These are phyloP conservation scores for Cyclophora punctaria DNA, from an alignment of 2,888 invertebrate genomes.

Conservation along the genomic window DNA sequence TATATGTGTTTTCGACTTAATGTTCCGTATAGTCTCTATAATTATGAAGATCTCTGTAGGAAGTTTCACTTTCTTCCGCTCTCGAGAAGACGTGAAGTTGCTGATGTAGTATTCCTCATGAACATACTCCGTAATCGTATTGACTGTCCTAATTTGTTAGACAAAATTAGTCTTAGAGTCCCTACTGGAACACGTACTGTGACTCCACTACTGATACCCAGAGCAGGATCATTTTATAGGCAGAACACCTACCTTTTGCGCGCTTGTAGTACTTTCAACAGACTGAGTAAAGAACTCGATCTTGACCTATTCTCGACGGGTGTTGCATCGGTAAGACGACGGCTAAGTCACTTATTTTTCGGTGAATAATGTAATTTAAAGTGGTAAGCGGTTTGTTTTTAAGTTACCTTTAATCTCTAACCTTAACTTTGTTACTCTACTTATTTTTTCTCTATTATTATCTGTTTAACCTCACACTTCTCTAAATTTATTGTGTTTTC, in stretches of 20 bases:
- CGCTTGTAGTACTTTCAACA: background rate
- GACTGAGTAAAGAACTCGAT: too few species aligned
- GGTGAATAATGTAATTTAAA: too few species aligned
- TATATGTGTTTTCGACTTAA: background rate
- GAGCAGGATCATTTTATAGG: background rate
- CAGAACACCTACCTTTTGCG: background rate
- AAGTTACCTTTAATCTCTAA: too few species aligned
- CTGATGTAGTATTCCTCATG: background rate
- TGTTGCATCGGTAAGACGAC: too few species aligned
- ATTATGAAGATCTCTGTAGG: background rate
- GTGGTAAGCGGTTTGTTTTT: too few species aligned
- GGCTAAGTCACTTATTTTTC: too few species aligned
- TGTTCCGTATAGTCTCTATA: background rate
- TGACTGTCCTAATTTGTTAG: background rate
- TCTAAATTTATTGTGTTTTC: too few species aligned
- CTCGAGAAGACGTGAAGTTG: background rate
- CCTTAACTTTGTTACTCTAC: too few species aligned
- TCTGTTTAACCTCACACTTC: too few species aligned
- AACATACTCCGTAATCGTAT: background rate
- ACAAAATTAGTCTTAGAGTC: background rate
- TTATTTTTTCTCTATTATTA: too few species aligned
- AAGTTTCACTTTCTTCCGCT: background rate
- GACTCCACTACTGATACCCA: background rate
- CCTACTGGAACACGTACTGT: background rate
- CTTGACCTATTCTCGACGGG: too few species aligned